Evolutionary conservation across 1,140 invertebrate genomes (phyloP).

Genomic region (Antheraea mylitta): DNA sequence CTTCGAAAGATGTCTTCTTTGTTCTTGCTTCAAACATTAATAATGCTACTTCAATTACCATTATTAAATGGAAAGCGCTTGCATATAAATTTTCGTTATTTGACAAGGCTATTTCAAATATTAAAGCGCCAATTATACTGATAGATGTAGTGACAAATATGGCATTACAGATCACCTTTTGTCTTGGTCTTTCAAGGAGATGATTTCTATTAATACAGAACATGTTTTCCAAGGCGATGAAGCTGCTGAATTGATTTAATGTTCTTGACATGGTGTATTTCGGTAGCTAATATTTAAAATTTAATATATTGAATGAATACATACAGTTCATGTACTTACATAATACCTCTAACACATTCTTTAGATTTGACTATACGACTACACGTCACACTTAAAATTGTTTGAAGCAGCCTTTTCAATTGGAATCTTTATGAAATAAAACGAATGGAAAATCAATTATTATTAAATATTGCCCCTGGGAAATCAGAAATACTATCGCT

Average conservation of each 20-base stretch:
- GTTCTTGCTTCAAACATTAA: constrained; percentile 18
- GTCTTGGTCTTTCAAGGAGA: constrained; percentile 21
- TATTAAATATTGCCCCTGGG: too few relatives aligned
- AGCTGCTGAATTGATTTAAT: constrained; percentile 5
- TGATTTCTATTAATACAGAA: constrained; percentile 42
- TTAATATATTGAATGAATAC: too few relatives aligned
- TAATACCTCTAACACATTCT: too few relatives aligned
- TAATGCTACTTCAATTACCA: constrained; percentile 25
- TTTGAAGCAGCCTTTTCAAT: not conserved
- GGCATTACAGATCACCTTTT: constrained; percentile 28
- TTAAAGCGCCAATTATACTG: constrained; percentile 6
- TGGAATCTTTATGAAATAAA: not conserved
- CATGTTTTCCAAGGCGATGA: constrained; percentile 27
- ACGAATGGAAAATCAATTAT: not conserved
- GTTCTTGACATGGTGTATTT: not conserved
- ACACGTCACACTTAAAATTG: too few relatives aligned
- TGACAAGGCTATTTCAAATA: constrained; percentile 13
- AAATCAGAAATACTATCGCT: too few relatives aligned
- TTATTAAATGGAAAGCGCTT: constrained; percentile 25
- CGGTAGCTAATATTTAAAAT: not conserved
- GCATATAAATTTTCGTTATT: constrained; percentile 6
- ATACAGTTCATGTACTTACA: not conserved
- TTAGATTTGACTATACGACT: too few relatives aligned
- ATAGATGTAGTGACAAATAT: constrained; percentile 21
- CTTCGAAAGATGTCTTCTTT: constrained; percentile 18